Base-by-base conservation (phyloP, 2,888 invertebrate genomes). In the Keiferia lycopersicella region DNA sequence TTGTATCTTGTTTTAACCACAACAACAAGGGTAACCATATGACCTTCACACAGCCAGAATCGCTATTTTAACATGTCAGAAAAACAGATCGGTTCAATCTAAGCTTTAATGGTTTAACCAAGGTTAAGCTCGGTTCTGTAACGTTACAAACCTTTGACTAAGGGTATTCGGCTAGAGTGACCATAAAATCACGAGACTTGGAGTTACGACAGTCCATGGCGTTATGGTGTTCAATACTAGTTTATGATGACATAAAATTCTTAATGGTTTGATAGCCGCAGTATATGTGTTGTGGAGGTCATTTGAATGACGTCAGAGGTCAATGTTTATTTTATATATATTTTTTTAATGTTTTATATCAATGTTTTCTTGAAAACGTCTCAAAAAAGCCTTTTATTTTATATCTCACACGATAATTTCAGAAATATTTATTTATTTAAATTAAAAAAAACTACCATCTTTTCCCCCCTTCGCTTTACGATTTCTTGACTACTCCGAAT, bases 101-200 rank as follows among this genome's bases (percentile, higher is more conserved):
- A 34, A 41, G 45, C 1, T 45, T 45, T 45, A n/a, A 45, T 45
- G n/a, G 30, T 30, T n/a, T 3, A 26, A 30, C 26, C 41, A 41
- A 41, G 41, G n/a, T 45, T n/a, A 45, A n/a, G 34, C 30, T 34
- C 34, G 1, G 10, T 34, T 45, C 45, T 45, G 10, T 34, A 34
- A 34, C 30, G 34, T 56, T 30, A 34, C 56, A 26, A 56, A 56
- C 14, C 56, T n/a, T 34, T 16, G 26, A 56, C 30, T 34, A 30
- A 56, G 56, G 34, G 11, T 20, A 30, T 34, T 26, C 56, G 62
- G 70, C 73, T 66, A 68, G 73, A 73, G 75, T 66, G 62, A 70
- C 78, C 74, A 77, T 75, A 74, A 73, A 73, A 69, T 64, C 34
- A 51, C 51, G 51, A 22, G 51, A 51, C 34, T 30, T 50, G 16